Conservation (phyloP, 1,140 invertebrate species). For the Atopsyche davidsoni region DNA sequence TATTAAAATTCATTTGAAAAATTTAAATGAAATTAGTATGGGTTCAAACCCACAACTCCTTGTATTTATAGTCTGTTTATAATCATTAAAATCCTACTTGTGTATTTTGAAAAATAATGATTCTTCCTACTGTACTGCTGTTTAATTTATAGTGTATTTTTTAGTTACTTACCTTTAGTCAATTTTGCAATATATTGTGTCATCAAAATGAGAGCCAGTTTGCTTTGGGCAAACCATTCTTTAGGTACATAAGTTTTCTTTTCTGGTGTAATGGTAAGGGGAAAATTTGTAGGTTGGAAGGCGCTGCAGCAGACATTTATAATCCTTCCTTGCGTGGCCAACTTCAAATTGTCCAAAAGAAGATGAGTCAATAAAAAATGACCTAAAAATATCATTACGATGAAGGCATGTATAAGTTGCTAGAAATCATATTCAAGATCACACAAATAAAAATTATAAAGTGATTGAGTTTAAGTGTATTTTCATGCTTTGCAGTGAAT, state of each 20-base stretch:
- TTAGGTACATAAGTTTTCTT: conserved; percentile 46
- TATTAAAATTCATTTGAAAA: no score
- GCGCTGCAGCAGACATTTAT: conserved; percentile 53
- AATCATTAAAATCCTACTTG: not conserved
- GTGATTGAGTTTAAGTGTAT: no score
- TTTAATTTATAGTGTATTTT: no score
- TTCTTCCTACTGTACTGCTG: not conserved
- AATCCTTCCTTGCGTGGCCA: conserved; percentile 46
- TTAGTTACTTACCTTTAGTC: conserved; percentile 34
- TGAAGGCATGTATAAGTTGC: no score
- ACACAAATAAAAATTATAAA: no score
- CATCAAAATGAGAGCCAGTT: conserved; percentile 54
- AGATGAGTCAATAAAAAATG: conserved; percentile 58
- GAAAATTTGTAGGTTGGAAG: conserved; percentile 40
- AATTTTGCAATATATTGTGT: conserved; percentile 41
- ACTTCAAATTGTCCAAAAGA: conserved; percentile 49
- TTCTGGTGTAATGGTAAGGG: conserved; percentile 44
- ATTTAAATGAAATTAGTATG: no score
- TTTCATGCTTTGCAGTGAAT: no score
- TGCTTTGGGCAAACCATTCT: conserved; percentile 53
- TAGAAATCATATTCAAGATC: no score
- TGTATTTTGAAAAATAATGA: not conserved
- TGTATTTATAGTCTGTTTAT: no score
- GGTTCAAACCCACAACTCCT: no score
- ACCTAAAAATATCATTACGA: no score